Evolutionary conservation across 2,797 vertebrate species (phyloP).

Genomic region (Phataginus tetradactyla): DNA sequence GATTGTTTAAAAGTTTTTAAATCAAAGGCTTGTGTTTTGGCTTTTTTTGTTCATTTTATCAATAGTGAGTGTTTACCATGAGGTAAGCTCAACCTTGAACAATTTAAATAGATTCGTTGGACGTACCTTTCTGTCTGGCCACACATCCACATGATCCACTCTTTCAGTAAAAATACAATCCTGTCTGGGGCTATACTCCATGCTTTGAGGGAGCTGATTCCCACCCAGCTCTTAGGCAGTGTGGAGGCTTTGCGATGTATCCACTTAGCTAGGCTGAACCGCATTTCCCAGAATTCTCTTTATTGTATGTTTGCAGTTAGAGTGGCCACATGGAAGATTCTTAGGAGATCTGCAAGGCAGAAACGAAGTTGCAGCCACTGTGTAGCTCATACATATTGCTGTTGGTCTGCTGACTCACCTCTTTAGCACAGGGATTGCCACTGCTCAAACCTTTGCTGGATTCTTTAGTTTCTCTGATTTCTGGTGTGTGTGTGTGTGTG

Average conservation of each 20-base stretch:
- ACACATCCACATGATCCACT: not conserved
- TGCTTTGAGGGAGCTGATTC: not conserved
- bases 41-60: not conserved
- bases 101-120: not conserved
- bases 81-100: not conserved
- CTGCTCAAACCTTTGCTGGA: not conserved
- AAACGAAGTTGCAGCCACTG: not conserved
- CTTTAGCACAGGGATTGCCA: not conserved
- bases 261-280: not conserved
- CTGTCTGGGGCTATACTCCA: not conserved
- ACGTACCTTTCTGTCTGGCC: not conserved
- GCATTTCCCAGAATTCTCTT: not conserved
- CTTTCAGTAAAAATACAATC: not conserved
- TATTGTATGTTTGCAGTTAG: not conserved
- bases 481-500: not conserved
- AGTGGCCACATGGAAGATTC: not conserved
- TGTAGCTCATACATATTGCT: not conserved
- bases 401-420: not conserved
- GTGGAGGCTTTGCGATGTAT: not conserved
- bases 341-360: not conserved
- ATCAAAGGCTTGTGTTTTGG: not conserved
- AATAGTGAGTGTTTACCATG: not conserved
- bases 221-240: not conserved
- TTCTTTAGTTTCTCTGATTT: not conserved
- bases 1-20: not conserved